Evolutionary conservation across 2,888 invertebrate species (phyloP).

Genomic region (Lepetodrilus schrolli): DNA sequence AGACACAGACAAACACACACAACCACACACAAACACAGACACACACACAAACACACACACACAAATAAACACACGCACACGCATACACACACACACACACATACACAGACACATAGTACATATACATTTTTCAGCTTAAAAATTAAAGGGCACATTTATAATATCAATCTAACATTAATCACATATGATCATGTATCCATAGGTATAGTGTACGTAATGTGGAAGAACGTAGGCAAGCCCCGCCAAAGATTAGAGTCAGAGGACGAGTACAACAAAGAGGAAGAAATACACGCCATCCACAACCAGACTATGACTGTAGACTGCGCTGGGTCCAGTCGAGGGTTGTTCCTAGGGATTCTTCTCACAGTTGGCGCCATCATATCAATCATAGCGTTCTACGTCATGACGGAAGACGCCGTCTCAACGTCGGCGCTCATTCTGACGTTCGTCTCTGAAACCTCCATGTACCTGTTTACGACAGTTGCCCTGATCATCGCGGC

Average conservation of each 20-base stretch:
- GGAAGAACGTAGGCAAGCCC: constrained; percentile 83
- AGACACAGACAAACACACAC: no score
- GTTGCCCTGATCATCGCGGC: constrained; percentile 91
- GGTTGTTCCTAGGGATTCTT: constrained; percentile 78
- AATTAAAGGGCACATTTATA: no score
- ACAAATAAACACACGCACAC: no score
- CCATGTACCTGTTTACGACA: constrained; percentile 89
- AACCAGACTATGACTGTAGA: constrained; percentile 79
- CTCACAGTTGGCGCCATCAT: constrained; percentile 33
- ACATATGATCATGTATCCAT: no score
- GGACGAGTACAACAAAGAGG: constrained; percentile 37
- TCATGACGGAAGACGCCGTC: constrained; percentile 86
- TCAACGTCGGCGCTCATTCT: constrained; percentile 90
- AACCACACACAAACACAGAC: no score
- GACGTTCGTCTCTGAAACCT: constrained; percentile 91
- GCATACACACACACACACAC: constrained; percentile 5
- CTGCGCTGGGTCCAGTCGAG: constrained; percentile 93
- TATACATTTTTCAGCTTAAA: no score
- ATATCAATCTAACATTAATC: no score
- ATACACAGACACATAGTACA: constrained; percentile 7
- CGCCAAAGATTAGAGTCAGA: constrained; percentile 32
- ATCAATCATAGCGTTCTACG: constrained; percentile 89
- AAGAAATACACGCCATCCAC: constrained; percentile 23
- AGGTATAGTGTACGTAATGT: constrained; percentile 94
- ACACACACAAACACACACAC: no score